phyloP scores from a whole-genome alignment of 2,888 invertebrate genomes.

The Macaria notata region DNA sequence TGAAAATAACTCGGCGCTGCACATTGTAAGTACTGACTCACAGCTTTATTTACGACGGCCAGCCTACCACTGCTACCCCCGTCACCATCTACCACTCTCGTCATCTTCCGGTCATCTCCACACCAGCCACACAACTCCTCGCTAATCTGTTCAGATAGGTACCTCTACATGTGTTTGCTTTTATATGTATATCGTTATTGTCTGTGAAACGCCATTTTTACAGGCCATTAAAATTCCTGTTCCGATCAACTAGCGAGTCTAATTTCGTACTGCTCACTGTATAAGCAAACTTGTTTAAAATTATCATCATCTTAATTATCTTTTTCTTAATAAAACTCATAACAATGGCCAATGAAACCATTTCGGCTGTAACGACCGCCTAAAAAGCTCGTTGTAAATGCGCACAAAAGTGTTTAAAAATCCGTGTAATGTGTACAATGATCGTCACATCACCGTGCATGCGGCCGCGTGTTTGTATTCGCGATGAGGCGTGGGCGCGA shows the following conservation, averaged over 20 bases:
- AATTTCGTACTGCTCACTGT: no score
- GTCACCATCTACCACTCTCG: slow-evolving; percentile 42
- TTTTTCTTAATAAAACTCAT: slow-evolving; percentile 22
- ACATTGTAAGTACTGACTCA: slow-evolving; percentile 53
- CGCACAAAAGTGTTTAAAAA: slow-evolving; percentile 46
- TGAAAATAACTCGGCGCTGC: slow-evolving; percentile 64
- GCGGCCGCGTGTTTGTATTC: slow-evolving; percentile 58
- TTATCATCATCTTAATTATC: slow-evolving; percentile 14
- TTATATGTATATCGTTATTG: slow-evolving; percentile 39
- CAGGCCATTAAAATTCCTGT: slow-evolving; percentile 18
- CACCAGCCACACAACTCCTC: slow-evolving; percentile 44
- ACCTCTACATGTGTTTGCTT: slow-evolving; percentile 35
- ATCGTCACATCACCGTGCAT: slow-evolving; percentile 58
- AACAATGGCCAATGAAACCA: slow-evolving; percentile 34
- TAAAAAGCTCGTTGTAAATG: slow-evolving; percentile 28
- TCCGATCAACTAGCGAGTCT: slow-evolving; percentile 4
- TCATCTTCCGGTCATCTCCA: slow-evolving; percentile 50
- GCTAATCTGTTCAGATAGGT: slow-evolving; percentile 42
- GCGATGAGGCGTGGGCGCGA: slow-evolving; percentile 57
- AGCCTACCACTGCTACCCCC: slow-evolving; percentile 28
- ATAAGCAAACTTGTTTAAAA: slow-evolving; percentile 12
- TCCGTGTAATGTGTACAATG: slow-evolving; percentile 60
- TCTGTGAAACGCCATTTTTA: slow-evolving; percentile 31
- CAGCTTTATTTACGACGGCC: slow-evolving; percentile 64
- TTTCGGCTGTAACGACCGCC: slow-evolving; percentile 30